Conservation (phyloP, 2,797 vertebrate species). For the Bryconaethiops microstoma region DNA sequence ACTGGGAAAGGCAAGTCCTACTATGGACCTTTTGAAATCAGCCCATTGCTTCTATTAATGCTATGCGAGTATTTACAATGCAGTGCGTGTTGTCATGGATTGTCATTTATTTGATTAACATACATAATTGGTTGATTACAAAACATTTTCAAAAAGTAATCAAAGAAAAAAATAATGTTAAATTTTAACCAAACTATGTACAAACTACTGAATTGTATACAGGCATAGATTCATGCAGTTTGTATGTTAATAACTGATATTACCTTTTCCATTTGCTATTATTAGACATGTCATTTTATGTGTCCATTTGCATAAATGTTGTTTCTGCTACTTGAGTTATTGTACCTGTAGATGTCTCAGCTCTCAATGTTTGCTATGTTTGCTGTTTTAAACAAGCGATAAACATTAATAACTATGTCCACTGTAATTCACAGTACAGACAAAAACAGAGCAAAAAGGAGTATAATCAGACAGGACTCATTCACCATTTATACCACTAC, state of each 20-base stretch:
- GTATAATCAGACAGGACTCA: neutral
- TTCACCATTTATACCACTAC: constrained; percentile 44
- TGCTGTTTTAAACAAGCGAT: constrained; percentile 5
- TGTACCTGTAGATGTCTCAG: neutral
- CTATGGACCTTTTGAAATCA: neutral
- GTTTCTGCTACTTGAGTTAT: constrained; percentile 2
- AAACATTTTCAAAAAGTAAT: neutral
- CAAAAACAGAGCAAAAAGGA: neutral
- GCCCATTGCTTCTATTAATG: neutral
- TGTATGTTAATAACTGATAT: neutral
- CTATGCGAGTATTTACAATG: constrained; percentile 4
- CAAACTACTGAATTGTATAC: neutral
- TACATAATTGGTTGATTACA: neutral
- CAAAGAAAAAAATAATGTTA: neutral
- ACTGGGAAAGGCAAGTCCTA: neutral
- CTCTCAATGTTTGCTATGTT: neutral
- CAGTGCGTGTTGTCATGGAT: neutral
- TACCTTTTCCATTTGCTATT: neutral
- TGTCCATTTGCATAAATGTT: constrained; percentile 11
- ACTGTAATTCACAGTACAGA: neutral
- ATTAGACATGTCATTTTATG: constrained; percentile 10
- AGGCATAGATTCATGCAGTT: neutral
- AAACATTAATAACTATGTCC: neutral
- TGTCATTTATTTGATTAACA: neutral
- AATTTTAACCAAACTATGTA: neutral